Evolutionary conservation across 2,888 invertebrate species (phyloP).

Genomic region (Drosophila bunnanda): DNA sequence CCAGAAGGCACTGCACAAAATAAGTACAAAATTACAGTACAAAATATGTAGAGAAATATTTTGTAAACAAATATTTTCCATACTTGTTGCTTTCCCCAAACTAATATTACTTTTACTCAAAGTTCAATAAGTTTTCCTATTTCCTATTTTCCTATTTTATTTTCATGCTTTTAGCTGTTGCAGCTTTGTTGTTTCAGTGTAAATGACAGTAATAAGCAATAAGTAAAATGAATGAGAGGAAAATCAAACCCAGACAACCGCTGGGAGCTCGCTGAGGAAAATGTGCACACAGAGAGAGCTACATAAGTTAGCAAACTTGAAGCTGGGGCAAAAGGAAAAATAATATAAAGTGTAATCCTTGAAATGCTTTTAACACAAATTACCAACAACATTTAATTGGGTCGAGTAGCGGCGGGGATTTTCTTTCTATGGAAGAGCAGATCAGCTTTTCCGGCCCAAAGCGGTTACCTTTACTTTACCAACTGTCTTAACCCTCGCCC

Average conservation of each 20-base stretch:
- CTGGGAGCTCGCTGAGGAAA: slow-evolving; percentile 20
- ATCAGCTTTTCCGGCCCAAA: slow-evolving; percentile 34
- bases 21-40: background rate
- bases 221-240: slow-evolving; percentile 24
- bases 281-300: slow-evolving; percentile 9
- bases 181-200: background rate
- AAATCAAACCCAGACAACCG: slow-evolving; percentile 29
- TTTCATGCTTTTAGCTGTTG: background rate
- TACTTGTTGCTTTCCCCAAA: too few relatives aligned
- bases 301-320: slow-evolving; percentile 22
- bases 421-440: background rate
- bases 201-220: slow-evolving; percentile 36
- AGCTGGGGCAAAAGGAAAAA: slow-evolving; percentile 3
- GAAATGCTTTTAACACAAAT: slow-evolving; percentile 66
- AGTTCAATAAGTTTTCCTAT: too few relatives aligned
- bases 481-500: background rate
- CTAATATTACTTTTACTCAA: too few relatives aligned
- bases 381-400: slow-evolving; percentile 58
- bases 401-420: slow-evolving; percentile 25
- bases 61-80: background rate
- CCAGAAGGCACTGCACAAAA: slow-evolving; percentile 13
- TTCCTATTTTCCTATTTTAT: too few relatives aligned
- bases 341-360: slow-evolving; percentile 45
- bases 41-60: background rate
- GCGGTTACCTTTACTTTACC: slow-evolving; percentile 10